These are phyloP conservation scores for Frankliniella intonsa DNA, from an alignment of 2,888 invertebrate genomes.

Conservation along the genomic window DNA sequence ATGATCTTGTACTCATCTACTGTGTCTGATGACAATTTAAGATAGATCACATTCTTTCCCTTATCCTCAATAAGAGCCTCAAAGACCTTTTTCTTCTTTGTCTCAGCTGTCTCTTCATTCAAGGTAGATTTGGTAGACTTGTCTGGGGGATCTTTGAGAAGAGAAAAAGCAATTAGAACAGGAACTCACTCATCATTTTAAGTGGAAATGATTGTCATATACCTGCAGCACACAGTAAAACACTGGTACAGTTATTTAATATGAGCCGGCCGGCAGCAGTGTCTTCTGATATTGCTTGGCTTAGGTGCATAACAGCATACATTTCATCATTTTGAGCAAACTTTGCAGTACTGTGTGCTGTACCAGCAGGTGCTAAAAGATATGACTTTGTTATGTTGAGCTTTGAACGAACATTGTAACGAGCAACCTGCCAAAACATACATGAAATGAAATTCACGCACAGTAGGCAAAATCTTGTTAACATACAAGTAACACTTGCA, in stretches of 20 bases:
- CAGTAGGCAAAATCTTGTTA: not conserved
- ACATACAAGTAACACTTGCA: not conserved
- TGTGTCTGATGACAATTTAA: constrained; percentile 63
- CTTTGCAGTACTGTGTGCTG: constrained; percentile 66
- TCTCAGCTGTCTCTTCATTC: constrained; percentile 30
- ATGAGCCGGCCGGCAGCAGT: constrained; percentile 74
- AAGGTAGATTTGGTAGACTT: constrained; percentile 34
- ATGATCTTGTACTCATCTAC: constrained; percentile 46
- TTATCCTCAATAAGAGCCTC: constrained; percentile 76
- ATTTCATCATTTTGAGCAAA: constrained; percentile 71
- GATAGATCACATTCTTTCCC: constrained; percentile 70
- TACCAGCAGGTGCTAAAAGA: constrained; percentile 62
- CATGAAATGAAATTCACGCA: not conserved
- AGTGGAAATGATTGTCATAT: not conserved
- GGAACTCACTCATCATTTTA: too few relatives aligned
- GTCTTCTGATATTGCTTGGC: constrained; percentile 73
- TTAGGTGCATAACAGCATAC: constrained; percentile 66
- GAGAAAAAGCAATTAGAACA: too few relatives aligned
- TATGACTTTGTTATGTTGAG: constrained; percentile 63
- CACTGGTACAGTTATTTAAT: constrained; percentile 67
- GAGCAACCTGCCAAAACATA: constrained; percentile 49
- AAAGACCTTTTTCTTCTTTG: constrained; percentile 54
- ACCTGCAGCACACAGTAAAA: constrained; percentile 53
- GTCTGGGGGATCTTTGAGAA: constrained; percentile 34
- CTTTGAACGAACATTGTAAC: constrained; percentile 62